These are phyloP conservation scores for Isichthys henryi DNA, from an alignment of 2,113 vertebrate genomes.

Conservation along the genomic window DNA sequence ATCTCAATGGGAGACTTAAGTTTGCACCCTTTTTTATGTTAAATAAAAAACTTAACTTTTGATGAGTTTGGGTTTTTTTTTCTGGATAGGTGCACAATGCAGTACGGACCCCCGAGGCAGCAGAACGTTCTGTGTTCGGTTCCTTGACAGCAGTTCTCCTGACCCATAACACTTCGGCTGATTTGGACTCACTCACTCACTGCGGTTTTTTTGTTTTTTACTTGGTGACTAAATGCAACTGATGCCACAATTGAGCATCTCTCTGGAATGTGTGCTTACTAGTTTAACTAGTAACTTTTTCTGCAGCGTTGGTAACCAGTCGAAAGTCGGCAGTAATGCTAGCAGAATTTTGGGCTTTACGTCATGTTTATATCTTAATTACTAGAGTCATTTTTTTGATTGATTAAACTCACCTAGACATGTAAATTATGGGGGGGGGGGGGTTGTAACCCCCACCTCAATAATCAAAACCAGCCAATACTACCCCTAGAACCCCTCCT, in stretches of 20 bases:
- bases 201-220: background rate
- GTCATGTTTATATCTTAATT: background rate
- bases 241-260: background rate
- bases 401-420: background rate
- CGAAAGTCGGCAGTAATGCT: background rate
- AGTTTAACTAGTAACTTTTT: background rate
- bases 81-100: background rate
- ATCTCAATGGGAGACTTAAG: slow-evolving; percentile 63
- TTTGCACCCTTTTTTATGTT: slow-evolving; percentile 90
- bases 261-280: background rate
- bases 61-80: background rate
- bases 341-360: background rate
- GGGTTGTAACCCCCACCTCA: too few species aligned
- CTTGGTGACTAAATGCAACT: background rate
- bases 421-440: background rate
- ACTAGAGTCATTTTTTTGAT: background rate
- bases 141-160: background rate
- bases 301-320: background rate
- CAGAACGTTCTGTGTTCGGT: background rate
- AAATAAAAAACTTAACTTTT: slow-evolving; percentile 61
- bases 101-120: background rate
- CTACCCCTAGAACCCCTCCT: too few species aligned
- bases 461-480: too few species aligned
- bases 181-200: background rate
- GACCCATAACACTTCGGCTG: background rate